A percentile compares a stretch with the other conserved stretches of the same genome.
Conservation (phyloP, 2,888 invertebrate genomes). For the Hydroisotoma schaefferi region DNA sequence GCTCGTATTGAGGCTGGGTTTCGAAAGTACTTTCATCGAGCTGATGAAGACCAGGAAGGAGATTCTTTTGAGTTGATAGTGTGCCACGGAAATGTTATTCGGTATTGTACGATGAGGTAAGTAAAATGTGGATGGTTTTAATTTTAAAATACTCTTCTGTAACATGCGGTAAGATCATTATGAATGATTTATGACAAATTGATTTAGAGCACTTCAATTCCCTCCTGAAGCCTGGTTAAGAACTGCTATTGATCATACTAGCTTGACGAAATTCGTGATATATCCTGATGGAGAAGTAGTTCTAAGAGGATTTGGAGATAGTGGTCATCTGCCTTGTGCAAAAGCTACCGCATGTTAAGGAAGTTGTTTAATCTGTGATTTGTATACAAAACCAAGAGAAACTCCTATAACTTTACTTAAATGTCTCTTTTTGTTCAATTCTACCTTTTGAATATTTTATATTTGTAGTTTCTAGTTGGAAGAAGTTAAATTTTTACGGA, state of each 20-base stretch:
- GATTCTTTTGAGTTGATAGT: constrained; percentile 88
- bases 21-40: constrained; percentile 86
- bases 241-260: constrained; percentile 83
- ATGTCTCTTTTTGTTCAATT: no score
- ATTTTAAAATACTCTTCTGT: not conserved
- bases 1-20: constrained; percentile 94
- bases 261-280: constrained; percentile 87
- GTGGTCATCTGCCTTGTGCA: constrained; percentile 81
- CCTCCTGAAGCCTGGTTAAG: constrained; percentile 97
- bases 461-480: no score
- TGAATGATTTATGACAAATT: constrained; percentile 1
- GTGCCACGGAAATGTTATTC: constrained; percentile 96
- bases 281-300: constrained; percentile 81
- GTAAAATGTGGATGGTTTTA: constrained; percentile 44
- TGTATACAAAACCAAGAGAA: no score
- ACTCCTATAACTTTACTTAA: no score
- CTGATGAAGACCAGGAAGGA: constrained; percentile 69
- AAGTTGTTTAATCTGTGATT: no score
- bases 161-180: not conserved
- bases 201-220: constrained; percentile 84
- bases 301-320: constrained; percentile 76
- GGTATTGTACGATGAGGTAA: constrained; percentile 88
- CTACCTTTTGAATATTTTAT: no score
- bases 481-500: no score
- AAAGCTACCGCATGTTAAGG: constrained; percentile 22